These are phyloP conservation scores for Gambusia yucatana DNA, from an alignment of 2,797 vertebrate genomes.

Conservation along the genomic window DNA sequence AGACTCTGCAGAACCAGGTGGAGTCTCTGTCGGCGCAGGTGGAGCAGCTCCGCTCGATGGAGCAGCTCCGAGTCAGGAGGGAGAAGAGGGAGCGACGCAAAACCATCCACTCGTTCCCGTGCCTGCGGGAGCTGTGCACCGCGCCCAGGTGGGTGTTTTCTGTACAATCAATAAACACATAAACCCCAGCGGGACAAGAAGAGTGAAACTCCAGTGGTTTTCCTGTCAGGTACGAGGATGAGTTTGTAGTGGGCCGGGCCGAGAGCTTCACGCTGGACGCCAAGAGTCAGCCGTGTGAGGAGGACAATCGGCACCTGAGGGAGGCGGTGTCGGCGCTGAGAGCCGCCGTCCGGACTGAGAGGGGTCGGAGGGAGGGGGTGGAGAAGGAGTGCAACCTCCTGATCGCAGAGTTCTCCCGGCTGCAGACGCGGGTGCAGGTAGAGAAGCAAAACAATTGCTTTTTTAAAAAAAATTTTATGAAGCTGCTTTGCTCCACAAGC, in stretches of 20 bases:
- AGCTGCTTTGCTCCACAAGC: no score
- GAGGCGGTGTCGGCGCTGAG: constrained; percentile 89
- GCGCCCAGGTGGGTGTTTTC: constrained; percentile 74
- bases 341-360: constrained; percentile 88
- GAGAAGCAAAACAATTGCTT: neutral
- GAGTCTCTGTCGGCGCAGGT: constrained; percentile 90
- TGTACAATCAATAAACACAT: fast-evolving
- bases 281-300: constrained; percentile 87
- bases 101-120: constrained; percentile 94
- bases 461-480: no score
- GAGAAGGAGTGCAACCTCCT: constrained; percentile 90
- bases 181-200: neutral
- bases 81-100: constrained; percentile 93
- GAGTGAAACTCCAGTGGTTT: neutral
- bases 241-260: constrained; percentile 82
- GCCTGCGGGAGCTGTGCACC: constrained; percentile 89
- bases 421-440: constrained; percentile 83
- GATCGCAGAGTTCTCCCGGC: constrained; percentile 89
- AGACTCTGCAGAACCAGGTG: constrained; percentile 91
- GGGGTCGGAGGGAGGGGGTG: constrained; percentile 88
- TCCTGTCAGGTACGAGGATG: constrained; percentile 86
- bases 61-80: constrained; percentile 88
- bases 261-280: constrained; percentile 84
- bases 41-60: constrained; percentile 89
- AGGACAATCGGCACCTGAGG: constrained; percentile 91